Evolutionary conservation across 2,797 vertebrate species (phyloP), one percentile per base, ranked within the genome.

Genomic region (Craterocephalus amniculus): DNA sequence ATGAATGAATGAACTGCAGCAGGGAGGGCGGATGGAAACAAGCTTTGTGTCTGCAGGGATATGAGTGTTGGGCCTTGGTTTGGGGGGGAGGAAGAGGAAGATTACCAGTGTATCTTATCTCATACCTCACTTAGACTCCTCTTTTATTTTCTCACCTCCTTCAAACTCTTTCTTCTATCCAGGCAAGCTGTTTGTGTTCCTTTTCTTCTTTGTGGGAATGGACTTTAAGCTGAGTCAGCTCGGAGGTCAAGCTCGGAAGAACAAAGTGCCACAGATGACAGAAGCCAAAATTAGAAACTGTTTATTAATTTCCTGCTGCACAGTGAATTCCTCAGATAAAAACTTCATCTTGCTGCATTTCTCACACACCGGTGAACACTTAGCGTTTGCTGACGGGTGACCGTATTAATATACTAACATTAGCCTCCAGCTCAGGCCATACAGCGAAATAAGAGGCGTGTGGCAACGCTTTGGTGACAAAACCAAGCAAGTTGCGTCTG

Each of bases 271-370:
- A 61, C 8, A 14, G 36, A 71, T 20, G 74, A 80, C 60, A 55
- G 26, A 72, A 20, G 58, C 63, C 49, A 60, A 35, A 84, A 78
- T 87, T 66, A 80, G 43, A 78, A 72, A 57, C 9, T 72, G 81
- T 72, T 81, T 67, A 67, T 73, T 27, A 27, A 61, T 59, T 75
- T 81, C 67, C 72, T 58, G 59, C 40, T 14, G 38, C 16, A 43
- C 63, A 26, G 68, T 45, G 62, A 77, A 74, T 85, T 85, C 70
- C 64, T 68, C 16, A 45, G 66, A 82, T 32, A 13, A 61, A 18
- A 34, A 24, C 7, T 32, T 26, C 9, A 54, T 8, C 40, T 6
- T 32, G 22, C 12, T 11, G 0, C 3, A 60, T 29, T 27, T 29
- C 27, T 43, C 40, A 43, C 7, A 6, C 6, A 13, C 16, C 6